Evolutionary conservation across 2,797 vertebrate genomes (phyloP).

Genomic region (Meda fulgida): DNA sequence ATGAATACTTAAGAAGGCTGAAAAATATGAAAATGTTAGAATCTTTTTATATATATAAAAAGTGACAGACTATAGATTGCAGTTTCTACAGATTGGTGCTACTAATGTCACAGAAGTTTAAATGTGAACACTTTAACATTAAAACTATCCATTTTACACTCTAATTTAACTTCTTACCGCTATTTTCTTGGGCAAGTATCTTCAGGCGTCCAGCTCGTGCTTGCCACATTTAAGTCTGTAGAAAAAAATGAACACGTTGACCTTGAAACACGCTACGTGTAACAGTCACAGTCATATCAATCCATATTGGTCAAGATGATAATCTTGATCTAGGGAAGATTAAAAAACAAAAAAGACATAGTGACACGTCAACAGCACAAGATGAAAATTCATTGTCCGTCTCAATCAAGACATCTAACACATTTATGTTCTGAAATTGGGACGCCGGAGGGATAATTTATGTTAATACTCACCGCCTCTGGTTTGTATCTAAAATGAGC

Average conservation of each 20-base stretch:
- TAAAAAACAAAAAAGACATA: background rate
- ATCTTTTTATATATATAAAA: too few relatives aligned
- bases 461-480: conserved; percentile 10
- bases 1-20: background rate
- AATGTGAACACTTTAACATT: background rate
- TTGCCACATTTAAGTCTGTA: background rate
- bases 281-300: background rate
- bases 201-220: background rate
- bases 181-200: background rate
- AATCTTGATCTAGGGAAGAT: background rate
- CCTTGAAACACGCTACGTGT: conserved; percentile 8
- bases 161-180: background rate
- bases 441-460: conserved; percentile 2
- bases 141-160: background rate
- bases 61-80: background rate
- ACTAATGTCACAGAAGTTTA: background rate
- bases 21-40: background rate
- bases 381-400: conserved; percentile 33
- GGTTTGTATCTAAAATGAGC: conserved; percentile 30
- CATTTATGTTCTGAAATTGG: conserved; percentile 28
- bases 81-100: background rate
- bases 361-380: background rate
- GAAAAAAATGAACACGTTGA: conserved; percentile 2
- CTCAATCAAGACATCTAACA: conserved; percentile 34
- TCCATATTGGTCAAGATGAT: conserved; percentile 18